Evolutionary conservation across 2,888 invertebrate genomes (phyloP).

Genomic region (Marronus borbonicus): DNA sequence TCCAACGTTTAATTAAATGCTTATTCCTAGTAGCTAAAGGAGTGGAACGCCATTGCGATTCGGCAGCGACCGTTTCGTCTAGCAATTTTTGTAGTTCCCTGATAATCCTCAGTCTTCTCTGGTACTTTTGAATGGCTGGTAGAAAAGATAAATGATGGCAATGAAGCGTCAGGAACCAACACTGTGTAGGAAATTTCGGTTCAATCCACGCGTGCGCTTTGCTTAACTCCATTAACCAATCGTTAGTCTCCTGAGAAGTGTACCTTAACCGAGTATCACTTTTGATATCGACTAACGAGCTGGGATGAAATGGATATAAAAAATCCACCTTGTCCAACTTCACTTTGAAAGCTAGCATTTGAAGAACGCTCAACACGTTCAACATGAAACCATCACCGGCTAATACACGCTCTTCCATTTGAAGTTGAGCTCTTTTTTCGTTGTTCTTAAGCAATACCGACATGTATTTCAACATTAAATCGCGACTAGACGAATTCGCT

Average conservation of each 20-base stretch:
- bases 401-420: constrained; percentile 88
- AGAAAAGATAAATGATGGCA: constrained; percentile 94
- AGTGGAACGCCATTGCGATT: constrained; percentile 86
- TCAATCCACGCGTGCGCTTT: constrained; percentile 80
- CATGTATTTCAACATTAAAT: constrained; percentile 85
- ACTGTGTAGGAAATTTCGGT: constrained; percentile 95
- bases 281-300: constrained; percentile 80
- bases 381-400: constrained; percentile 97
- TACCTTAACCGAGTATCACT: constrained; percentile 89
- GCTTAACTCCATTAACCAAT: constrained; percentile 82
- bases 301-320: constrained; percentile 90
- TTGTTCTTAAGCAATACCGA: constrained; percentile 85
- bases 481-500: constrained; percentile 84
- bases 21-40: constrained; percentile 85
- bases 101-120: constrained; percentile 81
- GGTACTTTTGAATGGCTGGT: constrained; percentile 90
- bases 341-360: constrained; percentile 91
- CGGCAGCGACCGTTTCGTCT: constrained; percentile 86
- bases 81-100: constrained; percentile 91
- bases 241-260: constrained; percentile 85
- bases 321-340: constrained; percentile 92
- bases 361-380: constrained; percentile 92
- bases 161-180: constrained; percentile 96
- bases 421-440: constrained; percentile 90
- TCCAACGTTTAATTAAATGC: constrained; percentile 89